Evolutionary conservation across 2,888 invertebrate species (phyloP).

Genomic region (Nomada hirtipes): DNA sequence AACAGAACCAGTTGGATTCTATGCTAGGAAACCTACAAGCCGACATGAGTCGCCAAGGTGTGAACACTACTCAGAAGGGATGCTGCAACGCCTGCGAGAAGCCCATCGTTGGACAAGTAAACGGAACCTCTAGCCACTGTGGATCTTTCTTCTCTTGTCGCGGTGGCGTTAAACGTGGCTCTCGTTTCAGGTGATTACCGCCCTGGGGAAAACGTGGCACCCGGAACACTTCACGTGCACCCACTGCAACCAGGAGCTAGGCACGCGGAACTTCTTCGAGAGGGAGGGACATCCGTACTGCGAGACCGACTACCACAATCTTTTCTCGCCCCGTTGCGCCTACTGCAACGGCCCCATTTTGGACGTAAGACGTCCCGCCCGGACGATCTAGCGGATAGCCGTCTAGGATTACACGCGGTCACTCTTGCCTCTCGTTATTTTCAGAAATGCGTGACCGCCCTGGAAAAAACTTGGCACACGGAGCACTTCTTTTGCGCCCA

Average conservation of each 20-base stretch:
- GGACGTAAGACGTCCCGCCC: conserved; percentile 89
- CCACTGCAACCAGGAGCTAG: conserved; percentile 98
- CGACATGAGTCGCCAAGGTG: conserved; percentile 99
- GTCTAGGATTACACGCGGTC: not conserved
- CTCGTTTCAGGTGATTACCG: conserved; percentile 92
- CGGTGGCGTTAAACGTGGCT: too few species aligned
- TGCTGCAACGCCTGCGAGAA: conserved; percentile 99
- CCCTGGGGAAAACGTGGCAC: conserved; percentile 99
- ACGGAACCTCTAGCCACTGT: not conserved
- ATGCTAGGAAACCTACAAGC: conserved; percentile 98
- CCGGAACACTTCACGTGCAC: conserved; percentile 99
- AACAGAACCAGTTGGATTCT: conserved; percentile 91
- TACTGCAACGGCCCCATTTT: conserved; percentile 99
- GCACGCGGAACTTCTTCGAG: conserved; percentile 99
- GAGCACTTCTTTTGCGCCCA: conserved; percentile 99
- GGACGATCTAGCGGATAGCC: not conserved
- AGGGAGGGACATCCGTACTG: conserved; percentile 98
- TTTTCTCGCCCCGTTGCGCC: conserved; percentile 99
- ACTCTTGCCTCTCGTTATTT: conserved; percentile 57
- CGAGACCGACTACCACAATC: conserved; percentile 98
- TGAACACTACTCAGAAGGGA: conserved; percentile 99
- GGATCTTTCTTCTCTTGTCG: too few species aligned
- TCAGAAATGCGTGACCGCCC: conserved; percentile 99
- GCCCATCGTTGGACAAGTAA: conserved; percentile 98
- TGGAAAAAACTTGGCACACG: conserved; percentile 99